Base-by-base conservation (phyloP, 92 coral and sea anemone species). In the Plumapathes pennacea region DNA sequence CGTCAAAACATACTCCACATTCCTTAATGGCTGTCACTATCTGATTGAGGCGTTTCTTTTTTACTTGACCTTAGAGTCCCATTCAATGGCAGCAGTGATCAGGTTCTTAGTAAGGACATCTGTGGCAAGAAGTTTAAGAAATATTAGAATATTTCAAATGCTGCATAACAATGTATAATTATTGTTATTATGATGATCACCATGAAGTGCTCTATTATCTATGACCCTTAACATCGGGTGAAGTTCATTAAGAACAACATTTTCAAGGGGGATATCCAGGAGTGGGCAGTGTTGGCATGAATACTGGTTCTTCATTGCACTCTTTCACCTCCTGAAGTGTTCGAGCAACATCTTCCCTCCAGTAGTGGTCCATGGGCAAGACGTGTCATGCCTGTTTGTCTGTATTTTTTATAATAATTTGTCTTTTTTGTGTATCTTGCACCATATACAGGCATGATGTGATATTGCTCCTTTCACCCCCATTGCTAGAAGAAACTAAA, bases 201-300 rank as follows among this genome's bases (percentile, higher is more conserved):
- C n/a, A n/a, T n/a, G n/a, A n/a, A n/a, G n/a, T n/a, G n/a, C n/a
- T n/a, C n/a, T n/a, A n/a, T n/a, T n/a, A 48, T 76, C 83, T 58
- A 76, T 76, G 22, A 76, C 74, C 33, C 74, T 57, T 25, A 74
- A 56, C 81, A 64, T 74, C 38, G 64, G 38, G 32, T 74, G 74
- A 40, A 74, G 81, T 49, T 74, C 81, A 33, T 74, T 67, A n/a
- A 74, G 58, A 8, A 73, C 81, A 55, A 76, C 50, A 66, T 76
- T 76, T 45, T 47, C 46, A 40, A 72, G 72, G 30, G 67, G 68
- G 43, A 76, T 37, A 44, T 76, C 38, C 41, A 68, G 50, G 28
- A 77, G 54, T 30, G 77, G 84, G 39, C 59, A 66, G 50, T 57
- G 61, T 50, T 57, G 42, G 51, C 84, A 77, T 36, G 84, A 77